Percentiles rank a stretch among this genome's conserved stretches.
These are phyloP conservation scores for Babyrousa celebensis DNA, from an alignment of 2,797 vertebrate species.

Conservation along the genomic window DNA sequence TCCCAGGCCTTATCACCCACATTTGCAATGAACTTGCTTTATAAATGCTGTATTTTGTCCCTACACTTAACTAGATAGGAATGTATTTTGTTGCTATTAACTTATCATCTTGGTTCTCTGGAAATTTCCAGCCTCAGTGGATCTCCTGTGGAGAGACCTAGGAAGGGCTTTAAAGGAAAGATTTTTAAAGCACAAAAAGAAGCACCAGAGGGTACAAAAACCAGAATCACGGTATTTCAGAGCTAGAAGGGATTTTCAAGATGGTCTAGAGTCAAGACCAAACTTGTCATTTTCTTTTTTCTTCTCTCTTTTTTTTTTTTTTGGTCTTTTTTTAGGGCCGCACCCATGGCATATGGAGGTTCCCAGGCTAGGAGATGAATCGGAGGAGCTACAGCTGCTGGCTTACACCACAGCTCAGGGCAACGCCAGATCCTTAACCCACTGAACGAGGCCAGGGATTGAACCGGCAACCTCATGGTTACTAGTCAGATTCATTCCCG, in stretches of 20 bases:
- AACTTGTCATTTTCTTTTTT: constrained; percentile 48
- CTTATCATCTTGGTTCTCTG: constrained; percentile 46
- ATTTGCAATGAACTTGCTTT: constrained; percentile 20
- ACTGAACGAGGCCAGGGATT: no score
- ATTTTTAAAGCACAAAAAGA: constrained; percentile 40
- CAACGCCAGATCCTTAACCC: no score
- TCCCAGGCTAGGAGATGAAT: no score
- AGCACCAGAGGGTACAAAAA: constrained; percentile 68
- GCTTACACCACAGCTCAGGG: no score
- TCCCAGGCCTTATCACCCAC: constrained; percentile 35
- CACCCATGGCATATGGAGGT: no score
- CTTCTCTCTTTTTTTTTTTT: no score
- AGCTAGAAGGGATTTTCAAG: constrained; percentile 67
- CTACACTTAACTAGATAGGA: neutral
- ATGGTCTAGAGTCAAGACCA: constrained; percentile 56
- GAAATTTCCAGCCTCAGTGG: constrained; percentile 51
- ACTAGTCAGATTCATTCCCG: no score
- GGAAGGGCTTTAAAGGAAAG: constrained; percentile 39
- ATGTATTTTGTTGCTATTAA: constrained; percentile 35
- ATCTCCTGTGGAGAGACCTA: constrained; percentile 9
- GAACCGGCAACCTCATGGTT: no score
- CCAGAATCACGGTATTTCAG: constrained; percentile 69
- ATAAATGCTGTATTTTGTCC: neutral
- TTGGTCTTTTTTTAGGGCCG: no score
- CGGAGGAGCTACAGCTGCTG: no score